Percentiles rank a stretch among this genome's conserved stretches.
Conservation (phyloP, 37 sponge, comb jelly and placozoan genomes). For the Crambe crambe region DNA sequence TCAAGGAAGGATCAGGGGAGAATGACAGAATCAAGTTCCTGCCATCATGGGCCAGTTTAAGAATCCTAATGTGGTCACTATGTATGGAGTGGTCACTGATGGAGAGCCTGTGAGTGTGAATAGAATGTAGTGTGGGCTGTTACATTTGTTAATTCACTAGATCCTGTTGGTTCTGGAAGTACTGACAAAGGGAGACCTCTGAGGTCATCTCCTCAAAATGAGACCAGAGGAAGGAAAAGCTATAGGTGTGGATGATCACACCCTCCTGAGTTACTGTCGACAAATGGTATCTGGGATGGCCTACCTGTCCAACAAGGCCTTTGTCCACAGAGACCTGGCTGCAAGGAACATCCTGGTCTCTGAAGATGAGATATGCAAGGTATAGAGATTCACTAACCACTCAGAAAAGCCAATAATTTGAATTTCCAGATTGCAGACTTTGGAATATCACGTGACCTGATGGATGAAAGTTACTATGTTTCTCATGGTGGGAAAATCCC, state of each 20-base stretch:
- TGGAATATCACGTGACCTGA: slow-evolving; percentile 49
- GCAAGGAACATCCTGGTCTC: slow-evolving; percentile 51
- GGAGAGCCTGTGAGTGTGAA: slow-evolving; percentile 41
- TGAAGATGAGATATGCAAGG: slow-evolving; percentile 30
- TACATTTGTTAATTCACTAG: background rate
- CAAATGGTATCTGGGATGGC: slow-evolving; percentile 31
- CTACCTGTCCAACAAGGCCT: slow-evolving; percentile 31
- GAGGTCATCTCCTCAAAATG: slow-evolving; percentile 14
- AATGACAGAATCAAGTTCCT: slow-evolving; percentile 57
- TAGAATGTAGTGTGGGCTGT: background rate
- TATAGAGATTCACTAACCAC: background rate
- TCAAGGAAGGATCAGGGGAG: slow-evolving; percentile 20
- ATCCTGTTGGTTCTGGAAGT: slow-evolving; percentile 79
- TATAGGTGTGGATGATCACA: background rate
- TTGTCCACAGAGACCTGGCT: slow-evolving; percentile 48
- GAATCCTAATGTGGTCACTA: slow-evolving; percentile 65
- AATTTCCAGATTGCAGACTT: slow-evolving; percentile 43
- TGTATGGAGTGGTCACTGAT: slow-evolving; percentile 62
- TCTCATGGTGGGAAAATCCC: slow-evolving; percentile 36
- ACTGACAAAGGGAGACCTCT: slow-evolving; percentile 59
- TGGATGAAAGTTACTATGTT: slow-evolving; percentile 42
- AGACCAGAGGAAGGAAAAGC: background rate
- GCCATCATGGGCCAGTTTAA: slow-evolving; percentile 77
- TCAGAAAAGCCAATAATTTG: background rate
- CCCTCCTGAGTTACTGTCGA: slow-evolving; percentile 32